Percentiles rank a stretch among this genome's conserved stretches.
These are phyloP conservation scores for Nycticebus coucang DNA, from an alignment of 2,113 vertebrate species.

Conservation along the genomic window DNA sequence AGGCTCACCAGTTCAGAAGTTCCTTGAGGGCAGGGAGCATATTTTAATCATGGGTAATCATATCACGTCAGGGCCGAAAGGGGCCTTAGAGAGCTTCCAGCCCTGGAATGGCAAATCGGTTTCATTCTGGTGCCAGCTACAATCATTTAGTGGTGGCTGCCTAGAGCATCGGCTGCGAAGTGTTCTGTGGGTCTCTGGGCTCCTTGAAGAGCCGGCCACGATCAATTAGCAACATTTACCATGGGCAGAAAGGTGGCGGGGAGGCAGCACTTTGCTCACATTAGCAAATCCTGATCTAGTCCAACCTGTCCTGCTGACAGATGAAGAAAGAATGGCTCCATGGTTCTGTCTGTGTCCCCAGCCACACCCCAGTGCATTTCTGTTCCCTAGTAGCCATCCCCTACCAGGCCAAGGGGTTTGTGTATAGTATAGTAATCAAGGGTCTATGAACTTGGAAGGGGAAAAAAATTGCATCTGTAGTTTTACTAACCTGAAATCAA, in stretches of 20 bases:
- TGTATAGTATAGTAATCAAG: neutral
- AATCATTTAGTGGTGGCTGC: constrained; percentile 48
- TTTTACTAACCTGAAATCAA: constrained; percentile 23
- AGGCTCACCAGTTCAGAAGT: constrained; percentile 65
- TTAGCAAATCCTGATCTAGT: neutral
- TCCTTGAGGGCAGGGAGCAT: constrained; percentile 75
- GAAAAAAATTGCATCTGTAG: neutral
- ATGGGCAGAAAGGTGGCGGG: neutral
- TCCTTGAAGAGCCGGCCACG: constrained; percentile 22
- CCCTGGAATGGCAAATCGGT: constrained; percentile 64
- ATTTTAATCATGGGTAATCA: constrained; percentile 74
- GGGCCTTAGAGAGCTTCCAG: constrained; percentile 64
- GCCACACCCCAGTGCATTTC: neutral
- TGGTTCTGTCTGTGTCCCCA: neutral
- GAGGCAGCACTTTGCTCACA: neutral
- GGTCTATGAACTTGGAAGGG: neutral
- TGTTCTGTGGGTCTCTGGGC: constrained; percentile 22
- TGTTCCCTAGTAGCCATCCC: neutral
- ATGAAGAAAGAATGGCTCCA: neutral
- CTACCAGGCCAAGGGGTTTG: neutral
- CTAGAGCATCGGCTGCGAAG: constrained; percentile 41
- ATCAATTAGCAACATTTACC: constrained; percentile 47
- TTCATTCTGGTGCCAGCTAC: constrained; percentile 66
- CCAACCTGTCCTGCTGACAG: neutral
- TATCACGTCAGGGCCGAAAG: constrained; percentile 58